phyloP scores from a whole-genome alignment of 2,888 invertebrate genomes.

The Stenodema calcarata region DNA sequence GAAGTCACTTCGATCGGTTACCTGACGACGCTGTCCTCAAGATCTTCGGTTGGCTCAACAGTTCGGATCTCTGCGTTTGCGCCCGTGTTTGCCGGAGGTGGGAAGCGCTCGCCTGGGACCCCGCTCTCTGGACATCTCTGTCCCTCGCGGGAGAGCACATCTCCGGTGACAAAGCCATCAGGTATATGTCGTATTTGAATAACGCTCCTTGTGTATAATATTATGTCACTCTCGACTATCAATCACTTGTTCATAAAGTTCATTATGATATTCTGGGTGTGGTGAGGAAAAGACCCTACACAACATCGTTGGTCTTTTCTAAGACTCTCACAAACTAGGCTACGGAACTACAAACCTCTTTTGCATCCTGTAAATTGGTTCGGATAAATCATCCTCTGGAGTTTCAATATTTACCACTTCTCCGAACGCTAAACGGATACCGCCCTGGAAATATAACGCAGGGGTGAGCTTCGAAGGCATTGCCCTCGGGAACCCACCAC shows the following conservation, averaged over 20 bases:
- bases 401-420: neutral
- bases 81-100: slow-evolving; percentile 79
- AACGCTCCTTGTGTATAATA: too few relatives aligned
- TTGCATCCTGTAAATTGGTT: too few relatives aligned
- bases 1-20: slow-evolving; percentile 60
- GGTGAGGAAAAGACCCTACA: too few relatives aligned
- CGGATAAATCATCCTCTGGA: neutral
- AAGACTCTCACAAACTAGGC: too few relatives aligned
- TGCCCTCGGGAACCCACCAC: neutral
- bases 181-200: slow-evolving; percentile 59
- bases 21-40: slow-evolving; percentile 73
- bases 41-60: slow-evolving; percentile 74
- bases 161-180: slow-evolving; percentile 72
- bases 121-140: slow-evolving; percentile 75
- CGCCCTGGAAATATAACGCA: neutral
- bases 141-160: slow-evolving; percentile 68
- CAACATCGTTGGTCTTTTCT: too few relatives aligned
- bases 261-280: too few relatives aligned
- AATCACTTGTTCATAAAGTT: too few relatives aligned
- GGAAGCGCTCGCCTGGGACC: slow-evolving; percentile 79
- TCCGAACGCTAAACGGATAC: neutral
- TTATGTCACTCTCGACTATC: too few relatives aligned
- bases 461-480: neutral
- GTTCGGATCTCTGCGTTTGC: slow-evolving; percentile 75
- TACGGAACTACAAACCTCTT: too few relatives aligned